phyloP scores from a whole-genome alignment of 2,797 vertebrate genomes.

The Ataeniobius toweri region DNA sequence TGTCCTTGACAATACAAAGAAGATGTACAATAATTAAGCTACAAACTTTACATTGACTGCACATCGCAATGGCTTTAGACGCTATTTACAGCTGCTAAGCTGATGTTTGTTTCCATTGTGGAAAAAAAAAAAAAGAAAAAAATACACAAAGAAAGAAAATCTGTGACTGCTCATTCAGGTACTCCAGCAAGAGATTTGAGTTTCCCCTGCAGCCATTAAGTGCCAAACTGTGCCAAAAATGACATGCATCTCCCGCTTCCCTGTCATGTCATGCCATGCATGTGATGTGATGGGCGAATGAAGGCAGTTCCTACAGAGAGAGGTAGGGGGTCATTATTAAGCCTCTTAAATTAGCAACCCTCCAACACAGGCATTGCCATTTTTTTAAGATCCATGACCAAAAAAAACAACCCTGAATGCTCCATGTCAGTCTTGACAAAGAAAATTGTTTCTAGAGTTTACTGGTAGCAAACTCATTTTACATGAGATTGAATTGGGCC shows the following conservation, averaged over 20 bases:
- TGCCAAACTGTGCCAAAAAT: slow-evolving; percentile 78
- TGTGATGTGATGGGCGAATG: slow-evolving; percentile 80
- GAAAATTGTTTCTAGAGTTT: slow-evolving; percentile 74
- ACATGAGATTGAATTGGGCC: slow-evolving; percentile 75
- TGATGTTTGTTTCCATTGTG: slow-evolving; percentile 40
- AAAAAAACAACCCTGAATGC: slow-evolving; percentile 33
- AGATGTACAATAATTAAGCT: slow-evolving; percentile 24
- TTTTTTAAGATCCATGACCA: slow-evolving; percentile 51
- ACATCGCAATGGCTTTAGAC: slow-evolving; percentile 31
- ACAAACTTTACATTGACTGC: neutral
- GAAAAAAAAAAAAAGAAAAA: slow-evolving; percentile 15
- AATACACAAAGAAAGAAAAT: slow-evolving; percentile 34
- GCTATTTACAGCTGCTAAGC: slow-evolving; percentile 11
- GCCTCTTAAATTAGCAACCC: slow-evolving; percentile 77
- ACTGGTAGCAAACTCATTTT: slow-evolving; percentile 76
- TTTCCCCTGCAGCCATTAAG: slow-evolving; percentile 75
- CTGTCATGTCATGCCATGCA: slow-evolving; percentile 78
- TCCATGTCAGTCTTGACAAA: slow-evolving; percentile 62
- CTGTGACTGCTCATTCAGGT: slow-evolving; percentile 48
- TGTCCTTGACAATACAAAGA: slow-evolving; percentile 17
- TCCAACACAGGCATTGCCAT: slow-evolving; percentile 59
- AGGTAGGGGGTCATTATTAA: slow-evolving; percentile 79
- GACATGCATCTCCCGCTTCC: slow-evolving; percentile 75
- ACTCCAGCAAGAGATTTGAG: slow-evolving; percentile 48
- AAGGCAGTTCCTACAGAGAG: slow-evolving; percentile 78